Evolutionary conservation across 92 coral and sea anemone genomes (phyloP).

Genomic region (Bergia puertoricense): DNA sequence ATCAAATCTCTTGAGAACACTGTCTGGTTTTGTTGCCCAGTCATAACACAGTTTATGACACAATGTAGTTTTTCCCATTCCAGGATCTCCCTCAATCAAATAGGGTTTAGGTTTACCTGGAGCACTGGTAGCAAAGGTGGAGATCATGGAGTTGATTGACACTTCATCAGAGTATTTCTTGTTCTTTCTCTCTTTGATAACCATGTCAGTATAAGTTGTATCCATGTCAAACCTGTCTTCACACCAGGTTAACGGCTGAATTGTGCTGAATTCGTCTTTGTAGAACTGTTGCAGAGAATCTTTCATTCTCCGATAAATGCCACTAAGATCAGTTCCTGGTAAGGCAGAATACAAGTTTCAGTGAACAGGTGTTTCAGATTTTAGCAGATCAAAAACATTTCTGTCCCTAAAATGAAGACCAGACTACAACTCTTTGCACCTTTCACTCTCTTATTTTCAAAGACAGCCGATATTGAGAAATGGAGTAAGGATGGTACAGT

Average conservation of each 20-base stretch:
- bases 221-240: conserved; percentile 8
- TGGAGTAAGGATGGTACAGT: no score
- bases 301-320: not conserved
- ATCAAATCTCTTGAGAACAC: not conserved
- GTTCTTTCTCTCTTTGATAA: not conserved
- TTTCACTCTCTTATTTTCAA: no score
- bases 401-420: no score
- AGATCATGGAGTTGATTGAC: not conserved
- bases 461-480: no score
- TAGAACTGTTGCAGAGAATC: not conserved
- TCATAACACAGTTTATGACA: not conserved
- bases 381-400: no score
- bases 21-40: not conserved
- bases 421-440: no score
- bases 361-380: no score
- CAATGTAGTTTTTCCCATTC: not conserved
- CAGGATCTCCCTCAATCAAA: not conserved
- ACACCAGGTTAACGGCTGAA: conserved; percentile 1
- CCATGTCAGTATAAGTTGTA: not conserved
- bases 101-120: not conserved
- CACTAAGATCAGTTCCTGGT: not conserved
- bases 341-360: no score
- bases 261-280: not conserved
- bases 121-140: not conserved
- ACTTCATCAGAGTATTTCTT: not conserved